Percentiles rank a stretch among this genome's conserved stretches.
phyloP scores from a whole-genome alignment of 2,797 vertebrate species.

The Poeciliopsis paucimaculata region DNA sequence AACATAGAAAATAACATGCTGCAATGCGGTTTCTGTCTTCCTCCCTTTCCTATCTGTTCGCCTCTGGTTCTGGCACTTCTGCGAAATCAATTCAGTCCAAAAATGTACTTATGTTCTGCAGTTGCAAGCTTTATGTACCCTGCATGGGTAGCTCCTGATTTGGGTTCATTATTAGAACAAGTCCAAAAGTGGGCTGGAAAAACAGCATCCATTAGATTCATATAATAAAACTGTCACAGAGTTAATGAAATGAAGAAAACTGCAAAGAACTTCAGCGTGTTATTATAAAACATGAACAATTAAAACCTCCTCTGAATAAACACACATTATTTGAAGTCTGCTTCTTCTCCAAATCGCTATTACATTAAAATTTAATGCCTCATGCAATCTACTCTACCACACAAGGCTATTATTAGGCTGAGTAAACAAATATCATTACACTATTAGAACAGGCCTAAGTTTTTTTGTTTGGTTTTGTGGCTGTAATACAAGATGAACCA shows the following conservation, averaged over 20 bases:
- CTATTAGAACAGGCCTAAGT: slow-evolving; percentile 26
- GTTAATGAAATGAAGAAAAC: slow-evolving; percentile 37
- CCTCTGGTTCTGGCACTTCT: slow-evolving; percentile 42
- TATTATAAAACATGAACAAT: slow-evolving; percentile 29
- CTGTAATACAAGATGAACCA: slow-evolving; percentile 30
- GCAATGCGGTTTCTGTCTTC: slow-evolving; percentile 75
- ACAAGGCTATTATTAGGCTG: slow-evolving; percentile 39
- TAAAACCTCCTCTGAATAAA: slow-evolving; percentile 10
- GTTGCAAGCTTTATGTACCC: slow-evolving; percentile 23
- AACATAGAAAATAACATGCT: slow-evolving; percentile 49
- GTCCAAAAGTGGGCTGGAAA: slow-evolving; percentile 32
- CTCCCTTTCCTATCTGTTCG: slow-evolving; percentile 61
- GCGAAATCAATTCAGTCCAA: slow-evolving; percentile 26
- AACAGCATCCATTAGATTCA: slow-evolving; percentile 31
- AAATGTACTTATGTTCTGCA: slow-evolving; percentile 31
- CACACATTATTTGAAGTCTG: slow-evolving; percentile 14
- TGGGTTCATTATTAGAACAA: slow-evolving; percentile 33
- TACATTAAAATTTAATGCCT: slow-evolving; percentile 12
- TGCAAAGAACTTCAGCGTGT: slow-evolving; percentile 6
- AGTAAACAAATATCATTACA: slow-evolving; percentile 48
- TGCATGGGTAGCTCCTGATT: slow-evolving; percentile 30
- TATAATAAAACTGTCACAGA: slow-evolving; percentile 27
- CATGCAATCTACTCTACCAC: slow-evolving; percentile 27
- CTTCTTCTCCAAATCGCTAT: slow-evolving; percentile 8
- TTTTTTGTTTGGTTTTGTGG: slow-evolving; percentile 8